A percentile compares a stretch with the other conserved stretches of the same genome.
Conservation (phyloP, 2,797 vertebrate species). For the Peromyscus aztecus region DNA sequence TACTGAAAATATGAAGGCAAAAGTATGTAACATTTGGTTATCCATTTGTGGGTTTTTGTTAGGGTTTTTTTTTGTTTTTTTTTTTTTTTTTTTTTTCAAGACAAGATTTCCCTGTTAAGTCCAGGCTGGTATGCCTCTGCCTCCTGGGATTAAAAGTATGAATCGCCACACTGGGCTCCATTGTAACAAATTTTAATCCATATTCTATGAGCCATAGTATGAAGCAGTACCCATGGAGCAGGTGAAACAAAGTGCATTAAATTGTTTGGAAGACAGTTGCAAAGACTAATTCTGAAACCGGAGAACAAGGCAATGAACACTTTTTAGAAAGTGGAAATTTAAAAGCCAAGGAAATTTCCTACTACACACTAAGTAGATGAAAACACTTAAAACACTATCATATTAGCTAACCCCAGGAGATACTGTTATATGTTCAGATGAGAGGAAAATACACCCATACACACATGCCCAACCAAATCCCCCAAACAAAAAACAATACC, state of each 20-base stretch:
- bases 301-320: not conserved
- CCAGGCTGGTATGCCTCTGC: not conserved
- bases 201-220: not conserved
- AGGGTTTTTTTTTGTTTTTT: not conserved
- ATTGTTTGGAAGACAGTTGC: not conserved
- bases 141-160: not conserved
- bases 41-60: not conserved
- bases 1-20: conserved; percentile 38
- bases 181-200: conserved; percentile 29
- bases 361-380: conserved; percentile 16
- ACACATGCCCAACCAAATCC: not conserved
- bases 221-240: not conserved
- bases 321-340: conserved; percentile 40
- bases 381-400: conserved; percentile 33
- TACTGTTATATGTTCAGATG: not conserved
- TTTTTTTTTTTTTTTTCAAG: not conserved
- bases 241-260: not conserved
- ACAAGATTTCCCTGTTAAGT: not conserved
- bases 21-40: conserved; percentile 12
- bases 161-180: not conserved
- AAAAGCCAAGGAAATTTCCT: not conserved
- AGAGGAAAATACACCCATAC: not conserved
- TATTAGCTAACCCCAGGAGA: conserved; percentile 35
- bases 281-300: not conserved
- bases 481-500: not conserved